These are phyloP conservation scores for Brienomyrus brachyistius DNA, from an alignment of 2,113 vertebrate genomes.

Conservation along the genomic window DNA sequence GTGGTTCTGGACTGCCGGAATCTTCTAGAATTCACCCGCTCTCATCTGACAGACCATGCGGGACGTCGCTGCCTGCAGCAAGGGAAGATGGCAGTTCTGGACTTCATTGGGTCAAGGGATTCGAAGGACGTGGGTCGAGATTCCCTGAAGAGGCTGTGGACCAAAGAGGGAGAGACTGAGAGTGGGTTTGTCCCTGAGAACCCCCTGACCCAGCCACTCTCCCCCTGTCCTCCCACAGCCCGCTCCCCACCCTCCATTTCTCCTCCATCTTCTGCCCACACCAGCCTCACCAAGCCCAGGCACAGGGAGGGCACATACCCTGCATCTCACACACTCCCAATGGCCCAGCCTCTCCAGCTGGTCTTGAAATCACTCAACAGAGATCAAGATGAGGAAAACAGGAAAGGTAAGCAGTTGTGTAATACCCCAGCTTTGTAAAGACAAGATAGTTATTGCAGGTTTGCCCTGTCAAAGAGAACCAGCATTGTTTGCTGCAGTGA, in stretches of 20 bases:
- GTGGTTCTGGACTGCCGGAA: slow-evolving; percentile 67
- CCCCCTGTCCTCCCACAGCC: slow-evolving; percentile 44
- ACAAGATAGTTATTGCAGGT: not conserved
- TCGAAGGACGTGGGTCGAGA: slow-evolving; percentile 46
- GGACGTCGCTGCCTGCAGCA: slow-evolving; percentile 62
- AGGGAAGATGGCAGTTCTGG: slow-evolving; percentile 65
- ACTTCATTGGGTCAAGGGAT: slow-evolving; percentile 54
- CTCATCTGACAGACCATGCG: slow-evolving; percentile 55
- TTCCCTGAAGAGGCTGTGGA: slow-evolving; percentile 61
- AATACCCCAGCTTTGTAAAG: not conserved
- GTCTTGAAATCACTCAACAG: slow-evolving; percentile 64
- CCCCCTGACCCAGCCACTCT: slow-evolving; percentile 47
- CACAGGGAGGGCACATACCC: slow-evolving; percentile 56
- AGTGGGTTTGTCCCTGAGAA: slow-evolving; percentile 43
- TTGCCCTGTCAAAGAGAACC: not conserved
- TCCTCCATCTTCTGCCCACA: slow-evolving; percentile 53
- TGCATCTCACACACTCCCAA: slow-evolving; percentile 36
- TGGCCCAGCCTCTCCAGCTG: slow-evolving; percentile 64
- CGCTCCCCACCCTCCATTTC: slow-evolving; percentile 58
- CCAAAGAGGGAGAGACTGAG: slow-evolving; percentile 48
- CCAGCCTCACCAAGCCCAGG: slow-evolving; percentile 60
- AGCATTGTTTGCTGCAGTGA: not conserved
- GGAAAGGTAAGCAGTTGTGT: slow-evolving; percentile 54
- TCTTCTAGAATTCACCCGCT: slow-evolving; percentile 56
- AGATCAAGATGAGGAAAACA: slow-evolving; percentile 60